A percentile compares a stretch with the other conserved stretches of the same genome.
Conservation (phyloP, 2,888 invertebrate genomes). For the Drosophila anomalata region DNA sequence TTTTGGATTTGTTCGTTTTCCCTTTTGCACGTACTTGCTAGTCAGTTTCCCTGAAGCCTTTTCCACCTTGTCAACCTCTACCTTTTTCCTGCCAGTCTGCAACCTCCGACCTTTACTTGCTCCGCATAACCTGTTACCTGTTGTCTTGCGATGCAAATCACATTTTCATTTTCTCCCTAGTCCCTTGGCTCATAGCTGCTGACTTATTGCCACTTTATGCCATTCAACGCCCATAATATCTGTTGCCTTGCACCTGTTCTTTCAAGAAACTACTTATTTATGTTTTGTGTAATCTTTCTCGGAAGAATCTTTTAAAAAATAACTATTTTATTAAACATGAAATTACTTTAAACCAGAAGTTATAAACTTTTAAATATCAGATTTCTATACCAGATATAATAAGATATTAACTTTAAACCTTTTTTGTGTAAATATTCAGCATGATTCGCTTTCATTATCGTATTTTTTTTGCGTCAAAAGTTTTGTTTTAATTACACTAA, state of each 20-base stretch:
- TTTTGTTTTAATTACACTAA: background rate
- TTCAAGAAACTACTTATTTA: constrained; percentile 5
- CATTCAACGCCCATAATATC: constrained; percentile 70
- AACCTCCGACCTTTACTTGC: background rate
- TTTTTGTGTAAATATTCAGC: background rate
- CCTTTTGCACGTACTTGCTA: constrained; percentile 38
- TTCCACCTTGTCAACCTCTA: background rate
- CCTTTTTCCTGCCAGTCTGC: background rate
- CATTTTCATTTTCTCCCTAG: constrained; percentile 54
- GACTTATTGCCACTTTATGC: constrained; percentile 60
- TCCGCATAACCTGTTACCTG: constrained; percentile 8
- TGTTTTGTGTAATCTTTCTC: background rate
- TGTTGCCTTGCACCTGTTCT: constrained; percentile 49
- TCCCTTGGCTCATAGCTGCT: constrained; percentile 32
- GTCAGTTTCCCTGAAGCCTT: constrained; percentile 18
- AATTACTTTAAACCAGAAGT: background rate
- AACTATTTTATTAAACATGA: background rate
- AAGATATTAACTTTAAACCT: no score
- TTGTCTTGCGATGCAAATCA: constrained; percentile 56
- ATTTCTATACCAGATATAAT: no score
- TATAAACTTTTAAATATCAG: background rate
- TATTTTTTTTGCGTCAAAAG: background rate
- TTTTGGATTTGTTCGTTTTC: constrained; percentile 28
- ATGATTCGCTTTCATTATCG: background rate
- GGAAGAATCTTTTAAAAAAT: background rate